These are phyloP conservation scores for Lichenostomus cassidix DNA, from an alignment of 2,113 vertebrate genomes.

Conservation along the genomic window DNA sequence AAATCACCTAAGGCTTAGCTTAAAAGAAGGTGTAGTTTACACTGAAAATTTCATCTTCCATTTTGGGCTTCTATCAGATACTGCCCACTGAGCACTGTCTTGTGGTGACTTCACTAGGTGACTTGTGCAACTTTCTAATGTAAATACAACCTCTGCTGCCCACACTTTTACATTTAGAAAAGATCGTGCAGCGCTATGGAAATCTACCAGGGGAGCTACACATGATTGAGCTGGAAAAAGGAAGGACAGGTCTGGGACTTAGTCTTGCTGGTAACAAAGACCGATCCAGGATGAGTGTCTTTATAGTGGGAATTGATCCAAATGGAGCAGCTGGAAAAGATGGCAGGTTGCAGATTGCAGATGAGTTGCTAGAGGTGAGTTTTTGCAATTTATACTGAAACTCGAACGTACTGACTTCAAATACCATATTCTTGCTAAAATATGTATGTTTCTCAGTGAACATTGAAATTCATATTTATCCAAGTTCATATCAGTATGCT, in stretches of 20 bases:
- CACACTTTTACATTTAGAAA: slow-evolving; percentile 74
- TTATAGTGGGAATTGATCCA: slow-evolving; percentile 95
- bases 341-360: slow-evolving; percentile 88
- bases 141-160: neutral
- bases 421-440: neutral
- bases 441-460: neutral
- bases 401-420: neutral
- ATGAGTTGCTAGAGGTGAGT: slow-evolving; percentile 94
- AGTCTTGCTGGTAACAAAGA: slow-evolving; percentile 98
- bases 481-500: neutral
- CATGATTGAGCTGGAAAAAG: slow-evolving; percentile 95
- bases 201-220: slow-evolving; percentile 85
- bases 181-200: slow-evolving; percentile 86
- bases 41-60: neutral
- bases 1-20: neutral
- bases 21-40: neutral
- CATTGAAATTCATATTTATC: neutral
- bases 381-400: slow-evolving; percentile 3
- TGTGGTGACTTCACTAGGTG: neutral
- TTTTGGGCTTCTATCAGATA: neutral
- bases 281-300: slow-evolving; percentile 94
- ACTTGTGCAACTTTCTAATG: neutral
- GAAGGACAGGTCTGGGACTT: slow-evolving; percentile 90
- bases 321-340: slow-evolving; percentile 92
- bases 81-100: neutral